phyloP scores from a whole-genome alignment of 2,888 invertebrate genomes.

The Tipula vernalis region DNA sequence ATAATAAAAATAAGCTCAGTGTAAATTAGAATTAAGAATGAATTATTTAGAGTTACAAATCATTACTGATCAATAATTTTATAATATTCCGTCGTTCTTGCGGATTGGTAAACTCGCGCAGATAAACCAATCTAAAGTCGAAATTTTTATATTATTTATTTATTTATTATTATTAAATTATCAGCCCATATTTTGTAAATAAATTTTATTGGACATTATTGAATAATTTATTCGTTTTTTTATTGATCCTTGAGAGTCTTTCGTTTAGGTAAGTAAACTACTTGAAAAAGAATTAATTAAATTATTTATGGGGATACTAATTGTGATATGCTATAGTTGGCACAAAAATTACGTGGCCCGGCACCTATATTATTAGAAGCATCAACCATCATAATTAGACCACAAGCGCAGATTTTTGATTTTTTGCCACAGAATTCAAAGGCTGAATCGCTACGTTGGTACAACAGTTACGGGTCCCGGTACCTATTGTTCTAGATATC shows the following conservation, averaged over 20 bases:
- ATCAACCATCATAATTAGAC: no score
- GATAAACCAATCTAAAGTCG: not conserved
- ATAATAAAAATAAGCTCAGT: not conserved
- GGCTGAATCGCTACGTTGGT: no score
- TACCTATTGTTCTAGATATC: no score
- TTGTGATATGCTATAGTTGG: no score
- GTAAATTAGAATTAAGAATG: not conserved
- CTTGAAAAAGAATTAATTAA: no score
- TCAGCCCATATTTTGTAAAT: not conserved
- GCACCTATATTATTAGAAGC: no score
- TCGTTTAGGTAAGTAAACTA: no score
- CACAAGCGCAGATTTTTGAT: no score
- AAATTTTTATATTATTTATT: not conserved
- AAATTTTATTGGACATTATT: not conserved
- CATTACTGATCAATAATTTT: not conserved
- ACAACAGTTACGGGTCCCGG: no score
- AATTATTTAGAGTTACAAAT: not conserved
- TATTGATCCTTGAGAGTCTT: not conserved
- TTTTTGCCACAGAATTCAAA: no score
- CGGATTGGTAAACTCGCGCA: not conserved
- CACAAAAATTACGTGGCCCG: no score
- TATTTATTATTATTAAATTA: not conserved
- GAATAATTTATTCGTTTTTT: not conserved
- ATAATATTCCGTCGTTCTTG: not conserved
- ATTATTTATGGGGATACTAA: no score